Evolutionary conservation across 2,113 vertebrate genomes (phyloP).

Genomic region (Casuarius casuarius): DNA sequence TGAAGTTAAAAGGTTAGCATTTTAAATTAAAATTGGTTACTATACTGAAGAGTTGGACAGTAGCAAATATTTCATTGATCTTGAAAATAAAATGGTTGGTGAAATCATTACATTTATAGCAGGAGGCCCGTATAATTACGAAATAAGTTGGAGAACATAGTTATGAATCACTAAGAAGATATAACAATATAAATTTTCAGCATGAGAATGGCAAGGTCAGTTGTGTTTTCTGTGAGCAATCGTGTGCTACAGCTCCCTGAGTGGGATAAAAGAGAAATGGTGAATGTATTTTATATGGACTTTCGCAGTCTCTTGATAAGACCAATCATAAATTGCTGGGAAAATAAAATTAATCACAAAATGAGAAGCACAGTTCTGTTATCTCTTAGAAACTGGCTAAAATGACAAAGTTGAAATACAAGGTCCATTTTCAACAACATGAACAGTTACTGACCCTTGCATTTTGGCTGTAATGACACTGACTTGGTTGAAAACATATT

Average conservation of each 20-base stretch:
- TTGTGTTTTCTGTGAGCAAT: neutral
- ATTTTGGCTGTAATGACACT: neutral
- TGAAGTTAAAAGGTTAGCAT: neutral
- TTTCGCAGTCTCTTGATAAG: neutral
- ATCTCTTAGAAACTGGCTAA: neutral
- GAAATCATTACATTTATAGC: neutral
- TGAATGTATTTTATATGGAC: neutral
- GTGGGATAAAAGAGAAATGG: neutral
- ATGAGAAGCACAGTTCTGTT: neutral
- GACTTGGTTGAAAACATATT: neutral
- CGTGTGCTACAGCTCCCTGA: neutral
- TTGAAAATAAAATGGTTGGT: neutral
- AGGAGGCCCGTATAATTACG: neutral
- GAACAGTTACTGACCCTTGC: neutral
- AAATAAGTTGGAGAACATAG: neutral
- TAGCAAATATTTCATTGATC: neutral
- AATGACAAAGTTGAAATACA: neutral
- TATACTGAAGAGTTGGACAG: neutral
- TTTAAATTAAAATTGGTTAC: neutral
- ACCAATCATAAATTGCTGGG: neutral
- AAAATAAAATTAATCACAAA: slow-evolving; percentile 1
- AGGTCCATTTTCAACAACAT: neutral
- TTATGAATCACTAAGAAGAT: neutral
- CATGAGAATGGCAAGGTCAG: neutral
- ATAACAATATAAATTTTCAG: neutral